Evolutionary conservation across 2,113 vertebrate species (phyloP), one percentile per base, ranked within the genome.

Genomic region (Geococcyx californianus): DNA sequence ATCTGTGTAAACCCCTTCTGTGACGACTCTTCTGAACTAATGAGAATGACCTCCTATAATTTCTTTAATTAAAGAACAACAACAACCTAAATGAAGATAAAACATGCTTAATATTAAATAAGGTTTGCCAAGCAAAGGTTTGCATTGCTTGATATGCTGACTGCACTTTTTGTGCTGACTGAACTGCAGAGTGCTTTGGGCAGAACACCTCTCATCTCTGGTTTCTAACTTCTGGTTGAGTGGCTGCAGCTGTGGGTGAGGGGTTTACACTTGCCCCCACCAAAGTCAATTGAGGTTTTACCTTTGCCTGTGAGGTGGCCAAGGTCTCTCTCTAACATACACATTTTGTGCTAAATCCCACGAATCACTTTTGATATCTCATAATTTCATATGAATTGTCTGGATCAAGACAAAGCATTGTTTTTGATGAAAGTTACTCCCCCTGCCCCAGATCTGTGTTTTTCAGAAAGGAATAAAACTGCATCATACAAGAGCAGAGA

Each of bases 1-100:
- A 93, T 93, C 73, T 67, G 88, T 72, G 92, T 83, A 94, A 94
- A 94, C 86, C 83, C 93, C 90, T 96, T 95, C 88, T 94, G 90
- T 73, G 95, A 95, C 88, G 86, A 96, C 77, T 94, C 94, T 90
- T 94, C 80, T 75, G 49, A 90, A 93, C 92, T 95, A 94, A 96
- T 95, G 95, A 96, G 83, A 96, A 92, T 96, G 95, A 93, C 95
- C 93, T 94, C 88, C 58, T 33, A 49, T 94, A 92, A 95, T 96
- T 96, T 95, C 92, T 96, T 97, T 96, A 96, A 95, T 97, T 96
- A 97, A 96, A 93, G 92, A 95, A 96, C 79, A 96, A 94, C 94
- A 93, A 85, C 93, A 31, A 90, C 73, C 90, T 92, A 93, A 95
- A 95, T 90, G 88, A 94, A 90, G 92, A 92, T 94, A 82, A 96